Evolutionary conservation across 2,888 invertebrate genomes (phyloP), one percentile per base, ranked within the genome.

Genomic region (Yponomeuta cagnagella): DNA sequence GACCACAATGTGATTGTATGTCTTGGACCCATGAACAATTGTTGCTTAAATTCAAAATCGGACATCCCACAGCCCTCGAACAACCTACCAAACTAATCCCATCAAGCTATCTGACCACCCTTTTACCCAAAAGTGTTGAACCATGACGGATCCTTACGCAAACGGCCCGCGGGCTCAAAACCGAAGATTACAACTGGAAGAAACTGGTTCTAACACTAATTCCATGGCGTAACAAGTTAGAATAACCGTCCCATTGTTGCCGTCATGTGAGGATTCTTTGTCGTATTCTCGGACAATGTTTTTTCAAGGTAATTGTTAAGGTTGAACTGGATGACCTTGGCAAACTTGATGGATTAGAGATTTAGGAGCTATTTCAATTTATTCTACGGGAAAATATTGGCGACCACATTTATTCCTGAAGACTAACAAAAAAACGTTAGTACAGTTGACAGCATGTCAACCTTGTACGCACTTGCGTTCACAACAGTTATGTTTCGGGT

Each of bases 141-240:
- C 87, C 89, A 80, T 89, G 83, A 79, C 87, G 80, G 81, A 88
- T 86, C 84, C 83, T 58, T 84, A 85, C 84, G 85, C 82, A 87
- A 89, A 88, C 84, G 82, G 80, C 88, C 82, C 79, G 82, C 79
- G 86, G 88, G 84, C 73, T 43, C 63, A 70, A 43, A 23, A 30
- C 48, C n/a, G 31, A 48, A 70, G 63, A 70, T 63, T 69, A 69
- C 31, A 63, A 58, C 52, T 58, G 52, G 43, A 33, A 30, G 8
- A 48, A 63, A 70, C 70, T 63, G 63, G 70, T 63, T 63, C 15
- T 15, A n/a, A 23, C 63, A 37, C 52, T 58, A 58, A 43, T 63
- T 63, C 43, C 15, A n/a, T 63, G 63, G 23, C 10, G 70, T 70
- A 58, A 58, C 52, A 58, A 58, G 52, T 58, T 58, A 58, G 52